Base-by-base conservation (phyloP, 2,888 invertebrate species). In the Octodonta nipae region DNA sequence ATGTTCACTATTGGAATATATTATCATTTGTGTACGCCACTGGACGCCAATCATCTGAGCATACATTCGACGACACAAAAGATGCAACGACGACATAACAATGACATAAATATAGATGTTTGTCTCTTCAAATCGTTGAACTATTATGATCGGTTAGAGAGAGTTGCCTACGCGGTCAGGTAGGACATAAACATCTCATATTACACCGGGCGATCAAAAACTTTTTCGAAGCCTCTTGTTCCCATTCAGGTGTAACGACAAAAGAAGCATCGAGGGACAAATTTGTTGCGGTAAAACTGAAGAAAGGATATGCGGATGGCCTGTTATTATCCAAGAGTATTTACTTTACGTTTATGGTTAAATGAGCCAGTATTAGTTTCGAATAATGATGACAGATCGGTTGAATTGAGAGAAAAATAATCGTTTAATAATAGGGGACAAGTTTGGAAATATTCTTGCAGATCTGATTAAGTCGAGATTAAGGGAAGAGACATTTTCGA, bases 31-130 rank as follows among this genome's bases (percentile, higher is more conserved):
- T n/a, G n/a, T n/a, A n/a, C 22, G 22, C 22, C 22, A 11, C 50
- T 32, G 45, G 42, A 45, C 51, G 22, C 22, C 22, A 10, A 11
- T 22, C 11, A 2, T n/a, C n/a, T 17, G 8, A 8, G 17, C 33
- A 38, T 36, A 54, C 54, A 56, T 55, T 55, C 49, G 52, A 55
- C 52, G 8, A 52, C 54, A 58, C 55, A 54, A 56, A 53, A 51
- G 49, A 48, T 46, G 50, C 49, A 47, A 54, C 52, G 55, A 55
- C 56, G 58, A 58, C 59, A 58, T 58, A 56, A 57, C 55, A 57
- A 60, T 60, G 59, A 60, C 60, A 59, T 57, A 59, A 59, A 60
- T 60, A 57, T 60, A 56, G 53, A 49, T 46, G 56, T 59, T 57
- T 58, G 58, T 59, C 57, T 59, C 54, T 50, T 53, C 50, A 54